Percentiles rank a stretch among this genome's conserved stretches.
These are phyloP conservation scores for Neotoma lepida DNA, from an alignment of 2,113 vertebrate genomes.

Conservation along the genomic window DNA sequence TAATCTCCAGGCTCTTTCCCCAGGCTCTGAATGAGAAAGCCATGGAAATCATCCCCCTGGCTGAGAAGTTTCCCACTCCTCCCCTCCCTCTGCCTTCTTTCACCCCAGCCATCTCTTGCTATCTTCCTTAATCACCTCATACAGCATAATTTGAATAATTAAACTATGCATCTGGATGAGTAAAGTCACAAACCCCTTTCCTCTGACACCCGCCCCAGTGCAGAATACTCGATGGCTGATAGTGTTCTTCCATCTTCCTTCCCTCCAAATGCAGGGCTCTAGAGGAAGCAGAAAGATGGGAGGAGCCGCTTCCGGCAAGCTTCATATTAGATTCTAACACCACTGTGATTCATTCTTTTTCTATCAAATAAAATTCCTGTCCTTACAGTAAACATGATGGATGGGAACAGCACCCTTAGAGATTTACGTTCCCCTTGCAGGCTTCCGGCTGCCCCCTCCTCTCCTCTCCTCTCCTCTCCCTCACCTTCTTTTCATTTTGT, in stretches of 20 bases:
- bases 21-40: not conserved
- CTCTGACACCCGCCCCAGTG: not conserved
- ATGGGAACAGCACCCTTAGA: not conserved
- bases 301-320: conserved; percentile 48
- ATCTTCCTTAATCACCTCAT: not conserved
- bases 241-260: conserved; percentile 48
- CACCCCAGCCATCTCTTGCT: not conserved
- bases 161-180: not conserved
- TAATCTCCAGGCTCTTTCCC: not conserved
- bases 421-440: conserved; percentile 35
- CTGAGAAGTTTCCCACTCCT: not conserved
- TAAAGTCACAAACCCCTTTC: not conserved
- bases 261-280: not conserved
- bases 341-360: conserved; percentile 64
- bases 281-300: conserved; percentile 50
- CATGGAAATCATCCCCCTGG: not conserved
- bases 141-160: not conserved
- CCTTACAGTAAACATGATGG: conserved; percentile 76
- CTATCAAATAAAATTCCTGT: conserved; percentile 71
- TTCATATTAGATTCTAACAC: conserved; percentile 64
- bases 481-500: conserved; percentile 68
- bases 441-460: not conserved
- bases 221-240: not conserved
- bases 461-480: not conserved
- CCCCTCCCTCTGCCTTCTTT: not conserved